Percentiles rank a stretch among this genome's conserved stretches.
Conservation (phyloP, 1,140 invertebrate species). For the Leptoteleia sp. region DNA sequence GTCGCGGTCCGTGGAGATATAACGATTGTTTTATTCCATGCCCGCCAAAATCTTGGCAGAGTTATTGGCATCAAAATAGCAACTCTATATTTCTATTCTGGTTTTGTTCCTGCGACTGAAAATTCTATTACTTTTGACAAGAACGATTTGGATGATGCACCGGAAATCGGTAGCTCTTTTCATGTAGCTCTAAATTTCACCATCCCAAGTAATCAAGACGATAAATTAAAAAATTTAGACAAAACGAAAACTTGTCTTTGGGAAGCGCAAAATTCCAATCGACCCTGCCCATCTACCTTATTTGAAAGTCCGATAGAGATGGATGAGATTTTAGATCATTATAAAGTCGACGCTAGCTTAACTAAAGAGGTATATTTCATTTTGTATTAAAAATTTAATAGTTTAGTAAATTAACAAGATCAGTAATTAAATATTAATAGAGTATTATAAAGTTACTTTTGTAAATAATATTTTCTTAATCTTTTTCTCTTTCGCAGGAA, state of each 20-base stretch:
- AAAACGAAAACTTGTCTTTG: constrained; percentile 85
- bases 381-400: no score
- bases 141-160: constrained; percentile 87
- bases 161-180: constrained; percentile 91
- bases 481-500: constrained; percentile 30
- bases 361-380: constrained; percentile 49
- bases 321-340: constrained; percentile 91
- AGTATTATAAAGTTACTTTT: no score
- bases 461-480: no score
- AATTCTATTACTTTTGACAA: constrained; percentile 88
- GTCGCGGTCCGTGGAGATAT: constrained; percentile 91
- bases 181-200: constrained; percentile 87
- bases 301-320: constrained; percentile 92
- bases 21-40: constrained; percentile 89
- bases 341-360: constrained; percentile 78
- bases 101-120: constrained; percentile 89
- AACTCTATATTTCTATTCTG: constrained; percentile 93
- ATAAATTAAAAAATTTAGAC: constrained; percentile 71
- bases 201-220: constrained; percentile 85
- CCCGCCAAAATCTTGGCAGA: constrained; percentile 78
- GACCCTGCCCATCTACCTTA: constrained; percentile 83
- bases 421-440: no score
- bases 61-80: constrained; percentile 93
- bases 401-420: no score
- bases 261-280: constrained; percentile 82